Conservation (phyloP, 1,140 invertebrate genomes). For the Pentalonia nigronervosa region DNA sequence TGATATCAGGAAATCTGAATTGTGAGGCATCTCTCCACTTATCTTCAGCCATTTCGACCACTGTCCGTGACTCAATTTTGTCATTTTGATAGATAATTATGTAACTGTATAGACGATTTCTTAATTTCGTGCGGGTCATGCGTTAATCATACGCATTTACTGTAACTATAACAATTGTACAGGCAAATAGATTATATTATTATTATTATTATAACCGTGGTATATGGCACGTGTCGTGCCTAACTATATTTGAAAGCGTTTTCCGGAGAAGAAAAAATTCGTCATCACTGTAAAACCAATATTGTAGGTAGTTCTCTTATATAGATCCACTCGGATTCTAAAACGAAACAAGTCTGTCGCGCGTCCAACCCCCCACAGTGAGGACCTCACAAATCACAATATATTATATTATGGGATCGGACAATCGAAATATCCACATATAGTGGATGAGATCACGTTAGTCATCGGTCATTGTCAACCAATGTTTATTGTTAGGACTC, state of each 20-base stretch:
- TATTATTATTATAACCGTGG: not conserved
- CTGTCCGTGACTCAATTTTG: not conserved
- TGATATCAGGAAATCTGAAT: too few relatives aligned
- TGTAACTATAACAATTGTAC: not conserved
- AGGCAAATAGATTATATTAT: not conserved
- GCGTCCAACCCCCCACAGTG: not conserved
- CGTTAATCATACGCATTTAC: not conserved
- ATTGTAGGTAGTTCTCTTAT: not conserved
- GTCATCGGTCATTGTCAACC: constrained; percentile 6
- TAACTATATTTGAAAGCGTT: not conserved
- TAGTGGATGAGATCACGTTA: not conserved
- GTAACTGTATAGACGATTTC: not conserved
- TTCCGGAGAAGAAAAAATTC: not conserved
- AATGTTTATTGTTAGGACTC: not conserved
- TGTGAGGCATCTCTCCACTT: too few relatives aligned
- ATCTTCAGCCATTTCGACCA: too few relatives aligned
- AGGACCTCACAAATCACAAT: not conserved
- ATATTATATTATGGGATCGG: not conserved
- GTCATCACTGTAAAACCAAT: not conserved
- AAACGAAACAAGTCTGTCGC: not conserved
- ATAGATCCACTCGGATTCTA: not conserved
- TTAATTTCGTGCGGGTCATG: not conserved
- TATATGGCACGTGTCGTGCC: not conserved
- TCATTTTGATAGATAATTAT: not conserved
- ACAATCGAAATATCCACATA: not conserved